A percentile compares a stretch with the other conserved stretches of the same genome.
phyloP scores from a whole-genome alignment of 37 sponge, comb jelly and placozoan species.

The Agelas oroides region DNA sequence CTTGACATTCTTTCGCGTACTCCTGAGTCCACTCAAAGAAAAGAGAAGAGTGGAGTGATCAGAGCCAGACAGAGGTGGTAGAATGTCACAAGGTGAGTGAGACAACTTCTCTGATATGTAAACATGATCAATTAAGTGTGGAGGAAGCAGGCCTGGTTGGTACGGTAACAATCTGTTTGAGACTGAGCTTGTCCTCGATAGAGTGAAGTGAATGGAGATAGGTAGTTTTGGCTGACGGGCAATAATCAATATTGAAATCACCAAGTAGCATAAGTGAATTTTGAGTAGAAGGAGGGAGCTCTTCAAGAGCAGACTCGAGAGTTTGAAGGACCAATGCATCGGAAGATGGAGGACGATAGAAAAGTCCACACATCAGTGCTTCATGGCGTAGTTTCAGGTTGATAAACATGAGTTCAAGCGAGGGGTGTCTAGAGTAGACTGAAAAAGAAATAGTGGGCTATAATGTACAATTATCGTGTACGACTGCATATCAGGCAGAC shows the following conservation, averaged over 20 bases:
- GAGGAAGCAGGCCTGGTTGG: neutral
- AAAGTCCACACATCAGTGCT: neutral
- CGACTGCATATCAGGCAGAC: no score
- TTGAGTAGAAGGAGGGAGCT: neutral
- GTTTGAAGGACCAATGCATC: neutral
- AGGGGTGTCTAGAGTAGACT: neutral
- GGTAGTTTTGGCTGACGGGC: neutral
- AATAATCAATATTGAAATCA: conserved; percentile 9
- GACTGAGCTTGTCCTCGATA: neutral
- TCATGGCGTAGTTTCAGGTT: neutral
- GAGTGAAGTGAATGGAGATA: neutral
- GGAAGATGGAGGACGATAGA: conserved; percentile 1
- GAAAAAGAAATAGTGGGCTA: neutral
- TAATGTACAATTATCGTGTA: no score
- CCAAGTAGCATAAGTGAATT: neutral
- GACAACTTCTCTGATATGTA: neutral
- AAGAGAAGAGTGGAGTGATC: neutral
- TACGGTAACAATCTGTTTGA: neutral
- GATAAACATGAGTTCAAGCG: neutral
- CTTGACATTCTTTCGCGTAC: neutral
- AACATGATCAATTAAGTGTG: neutral
- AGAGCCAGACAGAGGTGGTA: neutral
- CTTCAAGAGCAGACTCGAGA: neutral
- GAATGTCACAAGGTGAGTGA: neutral
- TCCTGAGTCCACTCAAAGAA: neutral